phyloP scores from a whole-genome alignment of 2,888 invertebrate genomes.

The Xestia rhomboidea region DNA sequence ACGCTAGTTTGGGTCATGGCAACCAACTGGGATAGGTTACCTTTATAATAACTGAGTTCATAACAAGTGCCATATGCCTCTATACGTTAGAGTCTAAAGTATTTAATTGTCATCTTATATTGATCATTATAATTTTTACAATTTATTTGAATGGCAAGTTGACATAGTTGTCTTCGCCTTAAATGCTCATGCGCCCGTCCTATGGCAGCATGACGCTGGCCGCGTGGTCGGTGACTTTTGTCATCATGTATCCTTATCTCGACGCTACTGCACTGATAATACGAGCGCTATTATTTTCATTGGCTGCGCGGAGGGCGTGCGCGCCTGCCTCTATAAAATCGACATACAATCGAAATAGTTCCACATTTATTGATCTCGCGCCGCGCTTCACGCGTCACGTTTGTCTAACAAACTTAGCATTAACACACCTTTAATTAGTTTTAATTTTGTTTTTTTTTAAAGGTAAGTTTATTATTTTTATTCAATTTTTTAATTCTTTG shows the following conservation, averaged over 20 bases:
- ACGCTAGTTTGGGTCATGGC: background rate
- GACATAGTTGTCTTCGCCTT: constrained; percentile 74
- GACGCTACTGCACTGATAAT: constrained; percentile 73
- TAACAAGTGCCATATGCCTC: background rate
- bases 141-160: constrained; percentile 12
- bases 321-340: constrained; percentile 81
- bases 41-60: background rate
- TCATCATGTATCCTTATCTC: constrained; percentile 73
- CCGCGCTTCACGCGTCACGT: constrained; percentile 73
- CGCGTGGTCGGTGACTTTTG: constrained; percentile 83
- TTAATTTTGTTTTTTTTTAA: constrained; percentile 48
- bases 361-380: constrained; percentile 73
- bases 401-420: constrained; percentile 60
- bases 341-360: constrained; percentile 60
- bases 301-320: constrained; percentile 87
- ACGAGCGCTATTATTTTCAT: constrained; percentile 78
- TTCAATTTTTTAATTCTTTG: constrained; percentile 40
- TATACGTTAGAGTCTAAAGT: too few relatives aligned
- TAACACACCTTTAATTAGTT: constrained; percentile 57
- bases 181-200: constrained; percentile 81
- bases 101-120: background rate
- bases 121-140: background rate
- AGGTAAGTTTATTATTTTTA: constrained; percentile 56
- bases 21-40: background rate
- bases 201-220: constrained; percentile 75